Conservation (phyloP, 2,888 invertebrate species). For the Diachrysia chrysitis region DNA sequence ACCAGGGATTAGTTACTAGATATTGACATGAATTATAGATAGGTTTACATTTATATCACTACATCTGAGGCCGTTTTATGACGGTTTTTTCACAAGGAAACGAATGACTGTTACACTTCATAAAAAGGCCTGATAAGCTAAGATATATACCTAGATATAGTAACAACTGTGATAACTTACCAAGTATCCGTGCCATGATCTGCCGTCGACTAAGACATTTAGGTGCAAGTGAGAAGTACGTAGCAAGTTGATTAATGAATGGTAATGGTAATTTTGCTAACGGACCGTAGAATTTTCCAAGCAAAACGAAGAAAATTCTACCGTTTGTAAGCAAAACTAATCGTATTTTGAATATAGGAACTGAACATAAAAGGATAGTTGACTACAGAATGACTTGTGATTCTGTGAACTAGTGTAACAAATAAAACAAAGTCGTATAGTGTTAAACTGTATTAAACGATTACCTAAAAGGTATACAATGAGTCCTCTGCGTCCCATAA, state of each 20-base stretch:
- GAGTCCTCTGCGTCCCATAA: slow-evolving; percentile 66
- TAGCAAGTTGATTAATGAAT: slow-evolving; percentile 35
- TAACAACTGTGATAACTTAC: slow-evolving; percentile 55
- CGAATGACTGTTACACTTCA: neutral
- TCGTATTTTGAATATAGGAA: no score
- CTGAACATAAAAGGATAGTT: slow-evolving; percentile 31
- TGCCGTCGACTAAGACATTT: slow-evolving; percentile 39
- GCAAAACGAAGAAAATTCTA: no score
- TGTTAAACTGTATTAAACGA: slow-evolving; percentile 85
- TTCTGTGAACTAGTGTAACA: slow-evolving; percentile 53
- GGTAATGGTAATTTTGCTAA: no score
- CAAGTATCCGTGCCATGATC: slow-evolving; percentile 41
- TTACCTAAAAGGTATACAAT: slow-evolving; percentile 72
- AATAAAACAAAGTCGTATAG: slow-evolving; percentile 73
- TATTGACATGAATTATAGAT: slow-evolving; percentile 10
- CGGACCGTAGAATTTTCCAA: no score
- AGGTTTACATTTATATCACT: slow-evolving; percentile 12
- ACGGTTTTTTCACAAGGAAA: neutral
- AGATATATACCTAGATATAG: slow-evolving; percentile 18
- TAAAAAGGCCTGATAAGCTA: slow-evolving; percentile 1
- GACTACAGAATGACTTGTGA: slow-evolving; percentile 41
- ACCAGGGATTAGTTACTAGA: neutral
- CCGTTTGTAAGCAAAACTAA: no score
- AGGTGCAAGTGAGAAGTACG: slow-evolving; percentile 62
- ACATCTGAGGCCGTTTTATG: slow-evolving; percentile 5